Evolutionary conservation across 1,140 invertebrate species (phyloP).

Genomic region (Lutraria rhynchaena): DNA sequence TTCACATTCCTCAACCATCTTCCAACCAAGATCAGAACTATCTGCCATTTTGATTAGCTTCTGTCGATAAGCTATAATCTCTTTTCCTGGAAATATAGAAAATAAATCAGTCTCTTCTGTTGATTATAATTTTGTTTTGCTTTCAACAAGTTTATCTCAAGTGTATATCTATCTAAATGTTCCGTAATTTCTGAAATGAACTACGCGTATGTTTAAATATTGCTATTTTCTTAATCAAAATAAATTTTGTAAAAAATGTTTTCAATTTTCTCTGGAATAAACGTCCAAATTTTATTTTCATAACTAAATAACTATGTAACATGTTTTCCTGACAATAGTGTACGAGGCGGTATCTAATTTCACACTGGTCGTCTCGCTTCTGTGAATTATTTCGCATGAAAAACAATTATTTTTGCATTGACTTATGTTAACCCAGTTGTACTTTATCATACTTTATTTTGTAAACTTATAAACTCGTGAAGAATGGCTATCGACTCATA

Average conservation of each 20-base stretch:
- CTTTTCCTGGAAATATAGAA: too few species aligned
- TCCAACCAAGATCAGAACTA: too few species aligned
- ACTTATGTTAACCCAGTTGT: neutral
- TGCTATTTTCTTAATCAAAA: too few species aligned
- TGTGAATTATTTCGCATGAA: neutral
- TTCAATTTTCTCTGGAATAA: neutral
- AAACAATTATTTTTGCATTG: neutral
- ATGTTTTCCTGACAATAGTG: neutral
- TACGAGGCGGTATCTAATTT: neutral
- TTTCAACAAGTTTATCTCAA: neutral
- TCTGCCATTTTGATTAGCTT: too few species aligned
- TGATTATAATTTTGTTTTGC: neutral
- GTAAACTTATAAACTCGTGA: too few species aligned
- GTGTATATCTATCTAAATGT: neutral
- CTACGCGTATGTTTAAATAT: neutral
- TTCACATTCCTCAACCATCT: too few species aligned
- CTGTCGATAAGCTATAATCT: too few species aligned
- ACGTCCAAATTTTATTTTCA: too few species aligned
- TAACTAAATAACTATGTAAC: neutral
- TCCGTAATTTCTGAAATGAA: neutral
- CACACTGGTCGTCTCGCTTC: neutral
- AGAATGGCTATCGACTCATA: too few species aligned
- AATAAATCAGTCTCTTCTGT: too few species aligned
- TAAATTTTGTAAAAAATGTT: neutral
- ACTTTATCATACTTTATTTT: too few species aligned